Conservation (phyloP, 2,888 invertebrate genomes). For the Drosophila anomalata region DNA sequence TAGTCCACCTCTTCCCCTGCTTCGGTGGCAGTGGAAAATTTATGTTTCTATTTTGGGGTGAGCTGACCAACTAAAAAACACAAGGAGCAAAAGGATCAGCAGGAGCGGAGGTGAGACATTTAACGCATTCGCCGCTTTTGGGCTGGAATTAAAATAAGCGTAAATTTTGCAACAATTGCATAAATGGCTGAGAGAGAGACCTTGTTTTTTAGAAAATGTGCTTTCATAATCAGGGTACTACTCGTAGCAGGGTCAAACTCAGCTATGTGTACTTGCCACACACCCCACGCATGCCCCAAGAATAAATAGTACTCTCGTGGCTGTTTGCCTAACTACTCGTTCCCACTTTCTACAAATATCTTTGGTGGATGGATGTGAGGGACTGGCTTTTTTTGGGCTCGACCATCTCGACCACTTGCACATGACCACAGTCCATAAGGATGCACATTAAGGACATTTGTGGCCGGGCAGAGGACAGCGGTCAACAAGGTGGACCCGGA, state of each 20-base stretch:
- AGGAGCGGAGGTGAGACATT: conserved; percentile 41
- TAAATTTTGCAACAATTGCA: conserved; percentile 83
- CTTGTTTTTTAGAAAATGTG: conserved; percentile 20
- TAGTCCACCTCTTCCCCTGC: conserved; percentile 22
- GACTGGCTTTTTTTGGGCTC: conserved; percentile 43
- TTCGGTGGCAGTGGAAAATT: conserved; percentile 55
- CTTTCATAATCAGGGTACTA: conserved; percentile 46
- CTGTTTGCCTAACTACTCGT: conserved; percentile 42
- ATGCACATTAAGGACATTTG: conserved; percentile 83
- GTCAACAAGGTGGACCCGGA: conserved; percentile 78
- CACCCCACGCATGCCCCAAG: conserved; percentile 14
- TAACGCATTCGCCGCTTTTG: conserved; percentile 68
- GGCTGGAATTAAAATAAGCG: conserved; percentile 71
- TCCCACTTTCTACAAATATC: conserved; percentile 12
- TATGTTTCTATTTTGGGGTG: conserved; percentile 62
- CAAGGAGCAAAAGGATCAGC: conserved; percentile 10
- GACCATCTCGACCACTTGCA: conserved; percentile 68
- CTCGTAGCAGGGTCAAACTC: not conserved
- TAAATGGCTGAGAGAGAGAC: conserved; percentile 55
- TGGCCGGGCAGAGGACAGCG: conserved; percentile 60
- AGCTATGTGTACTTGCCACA: not conserved
- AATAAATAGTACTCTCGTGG: conserved; percentile 41
- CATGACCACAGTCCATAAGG: conserved; percentile 70
- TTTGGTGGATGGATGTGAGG: not conserved
- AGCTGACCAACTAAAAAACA: conserved; percentile 23